Base-by-base conservation (phyloP, 2,888 invertebrate species). In the Harpalus rufipes region DNA sequence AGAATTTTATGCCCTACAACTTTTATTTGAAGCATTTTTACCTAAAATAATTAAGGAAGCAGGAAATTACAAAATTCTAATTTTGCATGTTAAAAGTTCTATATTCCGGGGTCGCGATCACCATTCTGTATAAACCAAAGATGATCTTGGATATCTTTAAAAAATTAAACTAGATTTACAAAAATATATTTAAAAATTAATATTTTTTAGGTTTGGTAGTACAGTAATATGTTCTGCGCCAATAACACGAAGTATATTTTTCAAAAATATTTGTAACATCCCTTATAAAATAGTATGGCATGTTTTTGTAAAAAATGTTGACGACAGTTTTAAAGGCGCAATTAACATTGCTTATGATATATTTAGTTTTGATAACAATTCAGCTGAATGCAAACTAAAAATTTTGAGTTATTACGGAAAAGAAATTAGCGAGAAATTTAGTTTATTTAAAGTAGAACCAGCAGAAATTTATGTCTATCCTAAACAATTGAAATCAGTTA, bases 261-360 rank as follows among this genome's bases (percentile, higher is more conserved):
- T 78, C 14, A 18, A 7, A 25, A 78, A 78, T 58, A 78, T 12
- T 25, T 78, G 56, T 4, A 78, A 56, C 4, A 78, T 78, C n/a
- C 78, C 78, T 56, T 78, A 32, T 14, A 58, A 21, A 25, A 56
- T 78, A n/a, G 78, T 78, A 5, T 78, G 78, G 78, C 78, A 78
- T 21, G 7, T 78, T 7, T 78, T 58, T 58, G 14, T 32, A 10
- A 58, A 78, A 58, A 25, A 78, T 58, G 25, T 78, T 1, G 25
- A 21, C 6, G 78, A 78, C 32, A n/a, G 14, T 58, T 78, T 56
- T 14, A 78, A 78, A 78, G 14, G 58, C 7, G 6, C 25, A 2
- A 25, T 78, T 14, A 78, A 78, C 58, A 1, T 78, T 3, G 25
- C 18, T 32, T 78, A 78, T 12, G 78, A 78, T 78, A 21, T 78